These are phyloP conservation scores for Brachyptera risi DNA, from an alignment of 2,888 invertebrate species.

Conservation along the genomic window DNA sequence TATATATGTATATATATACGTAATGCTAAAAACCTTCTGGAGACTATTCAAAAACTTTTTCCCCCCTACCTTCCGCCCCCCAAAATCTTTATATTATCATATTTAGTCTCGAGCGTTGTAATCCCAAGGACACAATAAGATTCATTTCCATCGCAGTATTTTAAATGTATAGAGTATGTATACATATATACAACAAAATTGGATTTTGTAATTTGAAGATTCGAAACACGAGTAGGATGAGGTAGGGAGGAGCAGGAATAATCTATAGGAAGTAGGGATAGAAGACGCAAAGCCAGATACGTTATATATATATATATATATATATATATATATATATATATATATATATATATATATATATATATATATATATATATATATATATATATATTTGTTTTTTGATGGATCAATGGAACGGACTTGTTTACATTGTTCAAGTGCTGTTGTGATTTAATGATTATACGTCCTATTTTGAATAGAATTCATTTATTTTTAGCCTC, in stretches of 20 bases:
- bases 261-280: slow-evolving; percentile 2
- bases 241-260: slow-evolving; percentile 7
- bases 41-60: slow-evolving; percentile 18
- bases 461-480: too few relatives aligned
- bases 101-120: slow-evolving; percentile 18
- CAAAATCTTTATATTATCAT: slow-evolving; percentile 9
- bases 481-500: too few relatives aligned
- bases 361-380: too few relatives aligned
- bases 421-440: too few relatives aligned
- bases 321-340: too few relatives aligned
- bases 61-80: not conserved
- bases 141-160: slow-evolving; percentile 29
- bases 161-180: slow-evolving; percentile 28
- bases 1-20: slow-evolving; percentile 20
- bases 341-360: too few relatives aligned
- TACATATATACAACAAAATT: slow-evolving; percentile 8
- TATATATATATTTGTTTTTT: too few relatives aligned
- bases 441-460: too few relatives aligned
- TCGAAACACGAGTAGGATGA: not conserved
- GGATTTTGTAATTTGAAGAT: slow-evolving; percentile 19
- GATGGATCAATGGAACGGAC: too few relatives aligned
- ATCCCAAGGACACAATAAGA: slow-evolving; percentile 27
- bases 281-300: not conserved
- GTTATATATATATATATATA: too few relatives aligned
- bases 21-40: slow-evolving; percentile 17